Evolutionary conservation across 2,797 vertebrate genomes (phyloP).

Genomic region (Anguilla megastoma): DNA sequence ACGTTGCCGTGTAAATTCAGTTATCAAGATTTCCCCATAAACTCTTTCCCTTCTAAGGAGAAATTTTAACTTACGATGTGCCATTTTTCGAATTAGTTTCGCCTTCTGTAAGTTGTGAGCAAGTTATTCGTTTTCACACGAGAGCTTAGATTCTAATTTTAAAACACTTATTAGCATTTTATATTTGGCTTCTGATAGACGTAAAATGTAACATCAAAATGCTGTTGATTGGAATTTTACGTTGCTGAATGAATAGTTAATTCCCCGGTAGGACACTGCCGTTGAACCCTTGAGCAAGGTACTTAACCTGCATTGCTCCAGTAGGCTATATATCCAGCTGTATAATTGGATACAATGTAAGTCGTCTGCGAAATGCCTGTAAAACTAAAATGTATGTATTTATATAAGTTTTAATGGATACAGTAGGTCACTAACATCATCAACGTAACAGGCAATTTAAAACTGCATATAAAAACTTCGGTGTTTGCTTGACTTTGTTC

Average conservation of each 20-base stretch:
- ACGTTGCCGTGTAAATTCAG: neutral
- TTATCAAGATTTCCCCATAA: neutral
- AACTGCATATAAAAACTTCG: neutral
- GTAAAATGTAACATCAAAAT: neutral
- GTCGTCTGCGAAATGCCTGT: neutral
- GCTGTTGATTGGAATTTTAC: neutral
- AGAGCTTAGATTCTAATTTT: neutral
- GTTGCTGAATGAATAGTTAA: neutral
- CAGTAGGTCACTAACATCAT: neutral
- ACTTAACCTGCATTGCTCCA: too few relatives aligned
- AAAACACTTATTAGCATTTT: neutral
- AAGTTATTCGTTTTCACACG: neutral
- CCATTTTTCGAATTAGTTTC: too few relatives aligned
- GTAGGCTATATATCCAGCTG: too few relatives aligned
- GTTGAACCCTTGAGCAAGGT: too few relatives aligned
- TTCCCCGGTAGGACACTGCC: too few relatives aligned
- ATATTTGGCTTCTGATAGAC: neutral
- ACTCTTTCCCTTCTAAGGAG: neutral
- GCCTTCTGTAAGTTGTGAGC: neutral
- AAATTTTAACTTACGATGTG: too few relatives aligned
- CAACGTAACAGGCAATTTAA: neutral
- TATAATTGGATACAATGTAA: neutral
- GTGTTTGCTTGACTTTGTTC: neutral
- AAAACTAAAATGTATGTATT: too few relatives aligned
- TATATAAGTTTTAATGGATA: neutral